phyloP scores from a whole-genome alignment of 1,140 invertebrate species.

The Lasaia peninsularis region DNA sequence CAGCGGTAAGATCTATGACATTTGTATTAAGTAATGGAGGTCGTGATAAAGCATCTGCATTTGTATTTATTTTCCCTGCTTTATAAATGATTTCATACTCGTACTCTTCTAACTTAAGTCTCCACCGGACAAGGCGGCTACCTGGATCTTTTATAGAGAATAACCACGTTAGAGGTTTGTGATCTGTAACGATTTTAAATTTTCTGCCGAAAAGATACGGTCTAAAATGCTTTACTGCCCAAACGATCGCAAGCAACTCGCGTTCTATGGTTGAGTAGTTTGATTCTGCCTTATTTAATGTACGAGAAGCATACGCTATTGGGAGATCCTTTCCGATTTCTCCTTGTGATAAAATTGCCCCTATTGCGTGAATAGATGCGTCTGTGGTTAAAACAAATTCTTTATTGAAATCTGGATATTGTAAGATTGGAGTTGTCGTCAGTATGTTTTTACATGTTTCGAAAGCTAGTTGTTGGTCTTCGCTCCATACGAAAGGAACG shows the following conservation, averaged over 20 bases:
- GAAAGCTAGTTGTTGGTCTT: neutral
- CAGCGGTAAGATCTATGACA: constrained; percentile 13
- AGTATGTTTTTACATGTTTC: neutral
- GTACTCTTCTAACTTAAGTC: constrained; percentile 66
- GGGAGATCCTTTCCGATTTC: constrained; percentile 37
- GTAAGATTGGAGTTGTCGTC: neutral
- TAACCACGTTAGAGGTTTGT: neutral
- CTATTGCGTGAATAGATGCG: neutral
- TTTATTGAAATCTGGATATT: constrained; percentile 1
- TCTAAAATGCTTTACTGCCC: neutral
- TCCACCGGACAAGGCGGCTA: constrained; percentile 68
- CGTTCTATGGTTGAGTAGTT: neutral
- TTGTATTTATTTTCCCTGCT: constrained; percentile 51
- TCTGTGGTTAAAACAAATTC: neutral
- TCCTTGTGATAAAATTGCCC: constrained; percentile 46
- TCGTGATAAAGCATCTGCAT: constrained; percentile 19
- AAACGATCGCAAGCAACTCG: neutral
- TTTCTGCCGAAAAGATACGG: neutral
- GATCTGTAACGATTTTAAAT: neutral
- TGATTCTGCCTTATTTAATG: constrained; percentile 11
- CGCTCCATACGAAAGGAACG: neutral
- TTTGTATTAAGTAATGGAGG: constrained; percentile 26
- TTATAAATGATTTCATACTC: constrained; percentile 63
- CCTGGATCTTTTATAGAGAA: constrained; percentile 3
- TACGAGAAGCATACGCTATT: constrained; percentile 39